Percentiles rank a stretch among this genome's conserved stretches.
phyloP scores from a whole-genome alignment of 37 sponge, comb jelly and placozoan genomes.

The Ianthella basta region DNA sequence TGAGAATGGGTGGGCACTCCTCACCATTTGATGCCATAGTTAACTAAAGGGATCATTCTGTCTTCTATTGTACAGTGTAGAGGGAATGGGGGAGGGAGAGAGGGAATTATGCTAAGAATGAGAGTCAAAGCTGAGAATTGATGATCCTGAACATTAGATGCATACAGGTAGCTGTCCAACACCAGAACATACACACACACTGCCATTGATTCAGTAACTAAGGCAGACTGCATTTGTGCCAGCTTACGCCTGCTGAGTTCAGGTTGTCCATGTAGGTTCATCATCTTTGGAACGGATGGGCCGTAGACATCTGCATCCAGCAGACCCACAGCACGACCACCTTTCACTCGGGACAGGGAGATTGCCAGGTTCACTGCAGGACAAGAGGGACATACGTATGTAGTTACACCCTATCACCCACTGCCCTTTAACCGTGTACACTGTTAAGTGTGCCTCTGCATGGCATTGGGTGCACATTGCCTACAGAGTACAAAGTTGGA shows the following conservation, averaged over 20 bases:
- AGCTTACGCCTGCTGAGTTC: conserved; percentile 79
- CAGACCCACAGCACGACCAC: conserved; percentile 79
- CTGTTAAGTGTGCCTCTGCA: no score
- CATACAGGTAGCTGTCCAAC: no score
- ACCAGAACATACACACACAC: no score
- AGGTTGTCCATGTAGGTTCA: conserved; percentile 87
- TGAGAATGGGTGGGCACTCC: conserved; percentile 2
- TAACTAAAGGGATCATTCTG: conserved; percentile 86
- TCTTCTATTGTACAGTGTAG: conserved; percentile 44
- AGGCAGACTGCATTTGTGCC: neutral
- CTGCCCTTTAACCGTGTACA: no score
- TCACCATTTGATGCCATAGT: conserved; percentile 95
- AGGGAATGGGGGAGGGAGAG: neutral
- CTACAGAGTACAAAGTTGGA: no score
- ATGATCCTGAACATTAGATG: no score
- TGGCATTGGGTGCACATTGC: no score
- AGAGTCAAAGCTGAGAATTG: no score
- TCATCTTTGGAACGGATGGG: conserved; percentile 93
- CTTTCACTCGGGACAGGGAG: conserved; percentile 21
- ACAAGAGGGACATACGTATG: neutral
- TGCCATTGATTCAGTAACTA: no score
- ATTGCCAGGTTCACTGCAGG: conserved; percentile 59
- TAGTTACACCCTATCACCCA: no score
- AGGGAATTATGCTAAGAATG: no score
- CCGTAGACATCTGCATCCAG: conserved; percentile 99